phyloP scores from a whole-genome alignment of 2,888 invertebrate genomes.

The Tenthredo mesomela region DNA sequence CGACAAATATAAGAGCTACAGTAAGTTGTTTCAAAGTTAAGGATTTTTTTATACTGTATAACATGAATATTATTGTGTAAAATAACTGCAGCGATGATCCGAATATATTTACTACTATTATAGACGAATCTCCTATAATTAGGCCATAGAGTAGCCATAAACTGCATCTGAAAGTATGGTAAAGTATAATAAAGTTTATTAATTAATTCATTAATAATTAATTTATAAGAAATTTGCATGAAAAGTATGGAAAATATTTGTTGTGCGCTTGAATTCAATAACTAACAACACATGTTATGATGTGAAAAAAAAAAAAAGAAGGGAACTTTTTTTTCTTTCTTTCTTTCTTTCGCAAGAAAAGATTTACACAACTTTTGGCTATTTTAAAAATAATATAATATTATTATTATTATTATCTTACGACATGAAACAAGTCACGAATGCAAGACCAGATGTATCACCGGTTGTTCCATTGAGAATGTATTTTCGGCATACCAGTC shows the following conservation, averaged over 20 bases:
- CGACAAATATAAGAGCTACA: conserved; percentile 79
- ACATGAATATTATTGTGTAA: conserved; percentile 86
- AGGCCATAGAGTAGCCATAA: conserved; percentile 92
- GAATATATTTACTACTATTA: conserved; percentile 88
- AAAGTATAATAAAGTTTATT: conserved; percentile 33
- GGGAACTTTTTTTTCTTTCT: not conserved
- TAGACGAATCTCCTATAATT: conserved; percentile 85
- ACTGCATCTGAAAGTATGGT: conserved; percentile 81
- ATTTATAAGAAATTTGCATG: not conserved
- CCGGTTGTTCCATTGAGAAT: conserved; percentile 87
- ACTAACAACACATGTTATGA: not conserved
- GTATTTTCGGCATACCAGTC: conserved; percentile 88
- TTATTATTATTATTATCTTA: conserved; percentile 77
- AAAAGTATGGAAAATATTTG: no score
- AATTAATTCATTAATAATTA: conserved; percentile 11
- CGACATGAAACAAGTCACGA: conserved; percentile 88
- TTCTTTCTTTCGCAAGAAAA: not conserved
- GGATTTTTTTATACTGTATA: conserved; percentile 87
- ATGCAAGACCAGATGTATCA: conserved; percentile 88
- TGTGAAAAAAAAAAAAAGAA: not conserved
- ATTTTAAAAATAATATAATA: not conserved
- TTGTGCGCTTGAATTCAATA: not conserved
- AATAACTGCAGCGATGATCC: conserved; percentile 86
- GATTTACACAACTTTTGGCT: not conserved
- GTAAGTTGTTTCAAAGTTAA: conserved; percentile 83